A percentile compares a stretch with the other conserved stretches of the same genome.
Conservation (phyloP, 2,888 invertebrate species). For the Hypsopygia costalis region DNA sequence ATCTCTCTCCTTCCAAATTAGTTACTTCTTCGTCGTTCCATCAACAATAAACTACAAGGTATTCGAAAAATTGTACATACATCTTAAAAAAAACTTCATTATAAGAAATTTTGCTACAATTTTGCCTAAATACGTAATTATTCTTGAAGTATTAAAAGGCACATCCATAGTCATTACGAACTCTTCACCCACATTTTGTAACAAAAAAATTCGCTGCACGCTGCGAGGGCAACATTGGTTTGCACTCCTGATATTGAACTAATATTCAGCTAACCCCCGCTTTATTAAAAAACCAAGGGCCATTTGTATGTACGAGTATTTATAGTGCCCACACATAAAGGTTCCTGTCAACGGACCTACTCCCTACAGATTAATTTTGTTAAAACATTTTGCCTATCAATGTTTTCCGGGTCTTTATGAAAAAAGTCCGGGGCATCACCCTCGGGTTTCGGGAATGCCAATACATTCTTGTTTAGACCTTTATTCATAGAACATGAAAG, state of each 20-base stretch:
- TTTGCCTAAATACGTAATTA: no score
- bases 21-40: no score
- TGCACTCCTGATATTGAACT: slow-evolving; percentile 76
- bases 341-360: slow-evolving; percentile 56
- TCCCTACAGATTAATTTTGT: slow-evolving; percentile 71
- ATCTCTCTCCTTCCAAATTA: no score
- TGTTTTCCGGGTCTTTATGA: slow-evolving; percentile 13
- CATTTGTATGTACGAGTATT: slow-evolving; percentile 78
- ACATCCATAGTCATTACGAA: slow-evolving; percentile 27
- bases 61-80: no score
- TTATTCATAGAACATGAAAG: background rate
- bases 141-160: background rate
- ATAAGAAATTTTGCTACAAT: no score
- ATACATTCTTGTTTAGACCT: background rate
- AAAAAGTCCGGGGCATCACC: slow-evolving; percentile 4
- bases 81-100: no score
- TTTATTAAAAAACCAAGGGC: slow-evolving; percentile 77
- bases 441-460: background rate
- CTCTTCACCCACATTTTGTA: slow-evolving; percentile 39
- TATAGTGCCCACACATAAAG: slow-evolving; percentile 55
- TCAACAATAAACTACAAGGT: no score
- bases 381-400: slow-evolving; percentile 60
- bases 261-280: slow-evolving; percentile 74
- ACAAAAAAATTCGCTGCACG: slow-evolving; percentile 53
- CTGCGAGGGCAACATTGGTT: slow-evolving; percentile 71